phyloP scores from a whole-genome alignment of 2,888 invertebrate genomes.

The Tuta absoluta region DNA sequence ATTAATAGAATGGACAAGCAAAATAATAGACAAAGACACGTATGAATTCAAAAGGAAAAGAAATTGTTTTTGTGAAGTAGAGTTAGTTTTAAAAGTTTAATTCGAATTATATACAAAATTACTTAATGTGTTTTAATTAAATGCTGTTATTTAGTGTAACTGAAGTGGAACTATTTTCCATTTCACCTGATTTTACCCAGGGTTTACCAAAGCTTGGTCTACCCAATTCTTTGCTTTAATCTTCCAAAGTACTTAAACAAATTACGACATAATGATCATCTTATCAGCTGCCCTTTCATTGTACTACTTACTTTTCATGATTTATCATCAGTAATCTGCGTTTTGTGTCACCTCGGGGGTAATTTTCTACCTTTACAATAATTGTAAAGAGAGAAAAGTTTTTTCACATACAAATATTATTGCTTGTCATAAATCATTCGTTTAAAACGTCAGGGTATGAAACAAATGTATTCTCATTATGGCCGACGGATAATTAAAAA shows the following conservation, averaged over 20 bases:
- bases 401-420: neutral
- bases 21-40: no score
- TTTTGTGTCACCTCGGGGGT: slow-evolving; percentile 12
- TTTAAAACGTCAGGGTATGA: neutral
- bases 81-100: no score
- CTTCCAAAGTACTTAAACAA: slow-evolving; percentile 2
- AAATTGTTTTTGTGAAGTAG: no score
- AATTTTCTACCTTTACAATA: neutral
- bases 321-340: slow-evolving; percentile 6
- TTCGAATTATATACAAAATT: no score
- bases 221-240: no score
- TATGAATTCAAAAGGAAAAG: no score
- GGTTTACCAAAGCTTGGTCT: no score
- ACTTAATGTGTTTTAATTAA: no score
- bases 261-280: slow-evolving; percentile 11
- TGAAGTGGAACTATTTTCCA: no score
- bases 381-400: neutral
- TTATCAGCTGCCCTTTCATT: slow-evolving; percentile 1
- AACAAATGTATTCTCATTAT: neutral
- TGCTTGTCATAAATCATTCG: neutral
- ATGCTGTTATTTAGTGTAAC: no score
- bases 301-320: neutral
- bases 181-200: no score
- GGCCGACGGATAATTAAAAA: neutral
- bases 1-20: no score